Conservation (phyloP, 2,797 vertebrate genomes). For the Balearica regulorum region DNA sequence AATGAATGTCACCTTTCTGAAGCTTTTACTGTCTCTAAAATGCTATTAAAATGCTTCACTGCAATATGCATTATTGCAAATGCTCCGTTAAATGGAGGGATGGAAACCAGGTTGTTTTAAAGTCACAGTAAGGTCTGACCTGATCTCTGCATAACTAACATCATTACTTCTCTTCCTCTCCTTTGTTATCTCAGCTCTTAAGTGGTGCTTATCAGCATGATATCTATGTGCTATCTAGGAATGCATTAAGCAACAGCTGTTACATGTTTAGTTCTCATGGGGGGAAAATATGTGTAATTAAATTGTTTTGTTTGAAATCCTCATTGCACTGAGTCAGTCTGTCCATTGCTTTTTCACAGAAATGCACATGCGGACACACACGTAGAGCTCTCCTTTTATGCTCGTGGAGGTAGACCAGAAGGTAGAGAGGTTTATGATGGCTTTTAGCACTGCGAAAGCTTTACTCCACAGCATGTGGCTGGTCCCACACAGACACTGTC, state of each 20-base stretch:
- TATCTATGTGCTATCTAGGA: constrained; percentile 29
- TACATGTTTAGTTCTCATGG: neutral
- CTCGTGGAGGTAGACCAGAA: neutral
- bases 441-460: neutral
- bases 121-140: neutral
- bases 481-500: neutral
- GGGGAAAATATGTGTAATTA: neutral
- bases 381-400: neutral
- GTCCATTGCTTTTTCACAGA: neutral
- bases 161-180: neutral
- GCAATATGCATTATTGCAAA: neutral
- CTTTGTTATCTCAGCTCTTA: neutral
- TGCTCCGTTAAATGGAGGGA: neutral
- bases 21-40: neutral
- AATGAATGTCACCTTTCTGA: neutral
- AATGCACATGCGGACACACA: neutral
- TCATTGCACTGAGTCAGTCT: neutral
- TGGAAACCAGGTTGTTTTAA: neutral
- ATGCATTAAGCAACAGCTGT: constrained; percentile 34
- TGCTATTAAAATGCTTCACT: neutral
- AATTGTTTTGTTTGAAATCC: neutral
- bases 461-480: neutral
- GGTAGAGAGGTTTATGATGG: neutral
- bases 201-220: neutral
- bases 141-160: neutral